Conservation (phyloP, 2,113 vertebrate genomes). For the Asarcornis scutulata region DNA sequence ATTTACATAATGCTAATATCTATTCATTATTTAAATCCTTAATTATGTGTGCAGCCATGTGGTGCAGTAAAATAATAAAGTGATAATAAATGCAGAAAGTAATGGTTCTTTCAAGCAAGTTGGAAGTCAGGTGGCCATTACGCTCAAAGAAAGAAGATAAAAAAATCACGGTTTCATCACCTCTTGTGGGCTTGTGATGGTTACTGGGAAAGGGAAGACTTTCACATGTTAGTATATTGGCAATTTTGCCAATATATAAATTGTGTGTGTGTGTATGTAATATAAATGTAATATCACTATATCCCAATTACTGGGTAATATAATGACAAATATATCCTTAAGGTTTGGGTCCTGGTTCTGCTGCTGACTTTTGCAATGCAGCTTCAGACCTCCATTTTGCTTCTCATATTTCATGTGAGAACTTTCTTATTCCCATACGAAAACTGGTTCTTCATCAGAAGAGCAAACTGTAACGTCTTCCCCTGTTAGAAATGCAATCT, state of each 20-base stretch:
- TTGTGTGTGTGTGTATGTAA: neutral
- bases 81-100: constrained; percentile 34
- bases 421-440: neutral
- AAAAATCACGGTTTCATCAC: neutral
- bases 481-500: neutral
- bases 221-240: neutral
- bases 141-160: neutral
- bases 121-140: neutral
- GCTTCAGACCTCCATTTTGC: neutral
- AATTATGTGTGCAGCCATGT: constrained; percentile 46
- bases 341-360: neutral
- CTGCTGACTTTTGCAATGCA: neutral
- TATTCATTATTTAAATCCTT: constrained; percentile 65
- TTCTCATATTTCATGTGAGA: neutral
- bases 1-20: constrained; percentile 61
- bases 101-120: constrained; percentile 23
- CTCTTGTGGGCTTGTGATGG: neutral
- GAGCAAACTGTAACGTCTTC: neutral
- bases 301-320: neutral
- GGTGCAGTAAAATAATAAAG: constrained; percentile 45
- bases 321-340: neutral
- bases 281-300: neutral
- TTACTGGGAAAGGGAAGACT: neutral
- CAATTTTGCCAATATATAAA: neutral
- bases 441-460: neutral